Evolutionary conservation across 1,140 invertebrate species (phyloP).

Genomic region (Episyrphus balteatus): DNA sequence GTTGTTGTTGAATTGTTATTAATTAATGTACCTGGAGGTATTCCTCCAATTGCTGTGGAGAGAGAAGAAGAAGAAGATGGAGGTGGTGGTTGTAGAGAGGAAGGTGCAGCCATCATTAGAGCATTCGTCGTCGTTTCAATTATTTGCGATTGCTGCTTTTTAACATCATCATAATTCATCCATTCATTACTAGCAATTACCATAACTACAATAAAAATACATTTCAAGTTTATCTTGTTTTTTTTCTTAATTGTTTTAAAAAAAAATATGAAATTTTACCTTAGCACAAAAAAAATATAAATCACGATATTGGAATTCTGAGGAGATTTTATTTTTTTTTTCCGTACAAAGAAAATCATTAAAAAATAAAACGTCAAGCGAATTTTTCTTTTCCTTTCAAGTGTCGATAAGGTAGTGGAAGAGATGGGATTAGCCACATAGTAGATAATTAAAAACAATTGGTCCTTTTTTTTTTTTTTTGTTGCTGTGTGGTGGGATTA

Average conservation of each 20-base stretch:
- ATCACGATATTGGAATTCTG: too few relatives aligned
- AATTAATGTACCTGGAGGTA: background rate
- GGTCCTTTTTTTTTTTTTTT: too few relatives aligned
- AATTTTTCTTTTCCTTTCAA: too few relatives aligned
- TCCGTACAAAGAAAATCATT: too few relatives aligned
- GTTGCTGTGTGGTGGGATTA: too few relatives aligned
- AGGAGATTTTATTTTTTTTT: too few relatives aligned
- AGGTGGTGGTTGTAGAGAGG: background rate
- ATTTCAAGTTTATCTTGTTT: background rate
- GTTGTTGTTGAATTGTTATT: background rate
- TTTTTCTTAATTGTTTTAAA: background rate
- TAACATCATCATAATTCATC: constrained; percentile 9
- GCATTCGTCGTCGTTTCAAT: background rate
- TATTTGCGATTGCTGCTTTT: constrained; percentile 5
- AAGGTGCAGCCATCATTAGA: background rate
- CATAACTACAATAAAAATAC: constrained; percentile 6
- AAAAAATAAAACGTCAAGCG: too few relatives aligned
- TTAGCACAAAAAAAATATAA: too few relatives aligned
- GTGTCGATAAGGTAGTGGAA: too few relatives aligned
- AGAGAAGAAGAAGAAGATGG: background rate
- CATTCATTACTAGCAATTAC: constrained; percentile 12
- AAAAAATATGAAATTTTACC: background rate
- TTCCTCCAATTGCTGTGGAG: background rate
- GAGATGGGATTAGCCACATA: too few relatives aligned
- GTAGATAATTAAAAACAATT: too few relatives aligned